Evolutionary conservation across 2,888 invertebrate genomes (phyloP).

Genomic region (Clistopyga incitator): DNA sequence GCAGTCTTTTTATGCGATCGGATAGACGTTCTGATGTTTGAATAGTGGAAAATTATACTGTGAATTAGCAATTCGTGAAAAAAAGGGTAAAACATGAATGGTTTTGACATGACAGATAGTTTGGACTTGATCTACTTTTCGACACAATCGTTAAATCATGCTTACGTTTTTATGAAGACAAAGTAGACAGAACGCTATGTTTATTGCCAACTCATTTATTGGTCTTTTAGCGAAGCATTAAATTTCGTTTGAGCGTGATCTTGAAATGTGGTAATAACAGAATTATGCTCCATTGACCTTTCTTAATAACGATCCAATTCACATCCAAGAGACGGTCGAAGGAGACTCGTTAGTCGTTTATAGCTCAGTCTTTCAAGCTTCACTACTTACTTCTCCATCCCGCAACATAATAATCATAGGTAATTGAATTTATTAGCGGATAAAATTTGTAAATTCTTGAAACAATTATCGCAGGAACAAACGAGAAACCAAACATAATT

Average conservation of each 20-base stretch:
- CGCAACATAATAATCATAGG: neutral
- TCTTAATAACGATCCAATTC: slow-evolving; percentile 29
- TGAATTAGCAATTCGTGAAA: neutral
- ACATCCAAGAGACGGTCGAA: slow-evolving; percentile 13
- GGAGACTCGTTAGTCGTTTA: slow-evolving; percentile 30
- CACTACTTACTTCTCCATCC: neutral
- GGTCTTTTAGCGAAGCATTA: slow-evolving; percentile 8
- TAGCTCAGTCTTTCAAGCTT: neutral
- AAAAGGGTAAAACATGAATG: neutral
- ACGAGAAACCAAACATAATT: neutral
- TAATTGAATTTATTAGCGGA: neutral
- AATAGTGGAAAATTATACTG: slow-evolving; percentile 7
- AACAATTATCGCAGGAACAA: neutral
- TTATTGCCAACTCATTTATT: neutral
- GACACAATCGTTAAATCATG: neutral
- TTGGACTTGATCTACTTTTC: neutral
- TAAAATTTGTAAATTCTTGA: neutral
- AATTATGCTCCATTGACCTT: slow-evolving; percentile 10
- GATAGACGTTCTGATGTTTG: neutral
- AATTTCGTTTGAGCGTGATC: slow-evolving; percentile 47
- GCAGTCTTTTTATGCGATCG: neutral
- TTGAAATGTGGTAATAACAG: slow-evolving; percentile 12
- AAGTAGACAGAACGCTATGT: slow-evolving; percentile 4
- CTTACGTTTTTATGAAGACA: neutral
- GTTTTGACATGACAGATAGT: neutral